Conservation (phyloP, 2,888 invertebrate genomes). For the Therioaphis trifolii region DNA sequence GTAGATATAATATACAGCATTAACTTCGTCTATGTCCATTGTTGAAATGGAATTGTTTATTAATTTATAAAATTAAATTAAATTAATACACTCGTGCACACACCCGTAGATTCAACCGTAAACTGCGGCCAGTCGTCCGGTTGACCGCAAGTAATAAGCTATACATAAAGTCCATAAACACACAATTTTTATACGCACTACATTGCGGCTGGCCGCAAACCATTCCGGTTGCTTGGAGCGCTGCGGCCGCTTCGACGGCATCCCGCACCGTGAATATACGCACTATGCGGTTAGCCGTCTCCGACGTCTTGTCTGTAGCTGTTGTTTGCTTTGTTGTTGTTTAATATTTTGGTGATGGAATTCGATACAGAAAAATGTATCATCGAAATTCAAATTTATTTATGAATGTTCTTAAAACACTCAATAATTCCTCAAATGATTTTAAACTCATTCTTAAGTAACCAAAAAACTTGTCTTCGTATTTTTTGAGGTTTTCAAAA, state of each 20-base stretch:
- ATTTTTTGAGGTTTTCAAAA: constrained; percentile 4
- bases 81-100: too few relatives aligned
- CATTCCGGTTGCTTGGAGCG: neutral
- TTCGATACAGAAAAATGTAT: constrained; percentile 8
- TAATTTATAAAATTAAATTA: too few relatives aligned
- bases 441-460: constrained; percentile 22
- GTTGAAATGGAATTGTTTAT: too few relatives aligned
- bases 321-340: neutral
- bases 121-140: too few relatives aligned
- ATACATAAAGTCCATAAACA: too few relatives aligned
- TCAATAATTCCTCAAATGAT: constrained; percentile 22
- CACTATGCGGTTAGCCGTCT: neutral
- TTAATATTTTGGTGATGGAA: too few relatives aligned
- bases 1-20: too few relatives aligned
- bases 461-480: constrained; percentile 16
- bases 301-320: neutral
- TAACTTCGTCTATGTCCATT: too few relatives aligned
- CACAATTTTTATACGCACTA: neutral
- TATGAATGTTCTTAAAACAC: constrained; percentile 8
- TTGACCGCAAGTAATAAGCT: too few relatives aligned
- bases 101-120: too few relatives aligned
- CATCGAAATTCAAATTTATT: constrained; percentile 12
- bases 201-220: neutral
- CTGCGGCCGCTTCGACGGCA: neutral
- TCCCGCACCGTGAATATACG: neutral